phyloP scores from a whole-genome alignment of 2,888 invertebrate species.

The Pristionchus arcanus region DNA sequence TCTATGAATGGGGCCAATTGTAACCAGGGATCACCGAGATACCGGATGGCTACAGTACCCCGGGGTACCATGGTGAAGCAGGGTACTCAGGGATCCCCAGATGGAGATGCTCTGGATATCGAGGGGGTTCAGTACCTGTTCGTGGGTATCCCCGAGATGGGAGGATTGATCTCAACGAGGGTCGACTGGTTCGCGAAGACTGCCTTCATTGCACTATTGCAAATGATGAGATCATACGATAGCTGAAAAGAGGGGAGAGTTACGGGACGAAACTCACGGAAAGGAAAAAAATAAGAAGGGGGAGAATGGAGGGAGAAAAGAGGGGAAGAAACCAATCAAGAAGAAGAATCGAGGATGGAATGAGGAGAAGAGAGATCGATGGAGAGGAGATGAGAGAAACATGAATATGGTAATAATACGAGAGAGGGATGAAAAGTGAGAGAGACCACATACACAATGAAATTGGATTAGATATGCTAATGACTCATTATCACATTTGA shows the following conservation, averaged over 20 bases:
- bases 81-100: background rate
- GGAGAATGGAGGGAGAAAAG: too few species aligned
- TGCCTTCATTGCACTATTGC: conserved; percentile 67
- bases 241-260: conserved; percentile 56
- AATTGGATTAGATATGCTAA: background rate
- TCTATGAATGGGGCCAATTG: too few species aligned
- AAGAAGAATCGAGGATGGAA: background rate
- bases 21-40: conserved; percentile 64
- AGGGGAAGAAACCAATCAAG: conserved; percentile 50
- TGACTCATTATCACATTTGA: conserved; percentile 9
- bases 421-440: conserved; percentile 4
- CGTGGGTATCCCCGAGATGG: conserved; percentile 74
- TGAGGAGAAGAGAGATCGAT: background rate
- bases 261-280: conserved; percentile 1
- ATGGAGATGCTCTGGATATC: too few species aligned
- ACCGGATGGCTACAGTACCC: background rate
- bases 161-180: conserved; percentile 71
- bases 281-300: background rate
- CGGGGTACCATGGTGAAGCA: too few species aligned
- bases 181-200: conserved; percentile 69
- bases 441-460: background rate
- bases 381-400: background rate
- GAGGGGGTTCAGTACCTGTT: conserved; percentile 60
- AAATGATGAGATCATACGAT: conserved; percentile 63
- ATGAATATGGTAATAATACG: background rate